Evolutionary conservation across 2,888 invertebrate genomes (phyloP).

Genomic region (Cetonia aurata): DNA sequence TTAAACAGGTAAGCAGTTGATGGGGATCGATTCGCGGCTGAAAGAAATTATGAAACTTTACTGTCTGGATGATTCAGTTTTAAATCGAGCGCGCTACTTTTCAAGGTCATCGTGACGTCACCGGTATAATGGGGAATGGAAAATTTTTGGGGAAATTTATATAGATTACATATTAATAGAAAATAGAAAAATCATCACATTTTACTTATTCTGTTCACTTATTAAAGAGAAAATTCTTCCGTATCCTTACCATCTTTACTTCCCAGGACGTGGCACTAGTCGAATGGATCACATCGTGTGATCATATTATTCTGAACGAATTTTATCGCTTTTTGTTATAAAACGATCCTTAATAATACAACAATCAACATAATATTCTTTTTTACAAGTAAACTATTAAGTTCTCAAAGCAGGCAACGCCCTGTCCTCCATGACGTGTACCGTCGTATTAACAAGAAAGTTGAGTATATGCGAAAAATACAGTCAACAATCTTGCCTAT

Average conservation of each 20-base stretch:
- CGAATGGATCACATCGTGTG: constrained; percentile 42
- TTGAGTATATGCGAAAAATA: constrained; percentile 46
- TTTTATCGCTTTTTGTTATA: constrained; percentile 24
- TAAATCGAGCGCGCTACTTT: constrained; percentile 8
- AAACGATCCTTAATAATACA: constrained; percentile 36
- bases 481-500: constrained; percentile 50
- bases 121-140: background rate
- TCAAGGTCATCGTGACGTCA: constrained; percentile 43
- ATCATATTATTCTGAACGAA: constrained; percentile 28
- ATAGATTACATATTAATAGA: constrained; percentile 28
- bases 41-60: constrained; percentile 63
- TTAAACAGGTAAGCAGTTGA: constrained; percentile 88
- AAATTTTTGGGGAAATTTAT: constrained; percentile 12
- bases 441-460: constrained; percentile 47
- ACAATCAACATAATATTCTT: constrained; percentile 18
- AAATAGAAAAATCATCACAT: constrained; percentile 36
- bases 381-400: constrained; percentile 29
- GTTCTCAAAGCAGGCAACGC: constrained; percentile 48
- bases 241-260: constrained; percentile 44
- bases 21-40: constrained; percentile 95
- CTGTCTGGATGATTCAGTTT: constrained; percentile 5
- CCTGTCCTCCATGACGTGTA: constrained; percentile 54
- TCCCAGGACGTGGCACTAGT: constrained; percentile 38
- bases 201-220: constrained; percentile 24
- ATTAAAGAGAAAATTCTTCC: constrained; percentile 44